A percentile compares a stretch with the other conserved stretches of the same genome.
Conservation (phyloP, 2,113 vertebrate species). For the Mixornis gularis region DNA sequence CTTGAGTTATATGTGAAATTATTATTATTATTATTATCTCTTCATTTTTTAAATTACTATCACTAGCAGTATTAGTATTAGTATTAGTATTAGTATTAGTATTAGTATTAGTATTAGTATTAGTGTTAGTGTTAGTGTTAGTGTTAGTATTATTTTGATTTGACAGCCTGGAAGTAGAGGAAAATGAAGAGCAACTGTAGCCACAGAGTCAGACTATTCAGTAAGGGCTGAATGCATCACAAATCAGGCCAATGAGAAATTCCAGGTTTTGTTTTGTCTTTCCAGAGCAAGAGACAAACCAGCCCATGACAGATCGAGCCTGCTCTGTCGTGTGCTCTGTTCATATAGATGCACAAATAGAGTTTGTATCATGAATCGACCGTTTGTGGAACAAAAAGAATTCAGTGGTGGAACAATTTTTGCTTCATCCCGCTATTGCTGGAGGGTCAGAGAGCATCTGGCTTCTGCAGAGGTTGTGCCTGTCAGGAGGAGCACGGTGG, state of each 20-base stretch:
- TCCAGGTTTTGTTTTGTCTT: not conserved
- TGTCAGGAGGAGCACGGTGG: not conserved
- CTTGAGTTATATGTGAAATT: not conserved
- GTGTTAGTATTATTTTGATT: not conserved
- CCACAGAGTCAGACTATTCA: not conserved
- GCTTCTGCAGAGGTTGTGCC: not conserved
- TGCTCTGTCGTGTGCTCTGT: fast-evolving
- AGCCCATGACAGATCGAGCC: not conserved
- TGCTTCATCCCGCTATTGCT: not conserved
- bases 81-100: not conserved
- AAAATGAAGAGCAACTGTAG: not conserved
- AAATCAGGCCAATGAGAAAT: not conserved
- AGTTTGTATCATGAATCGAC: not conserved
- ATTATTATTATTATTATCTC: not conserved
- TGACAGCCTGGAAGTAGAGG: not conserved
- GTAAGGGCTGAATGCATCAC: not conserved
- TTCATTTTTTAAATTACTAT: not conserved
- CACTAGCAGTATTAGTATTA: not conserved
- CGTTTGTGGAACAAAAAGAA: not conserved
- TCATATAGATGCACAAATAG: not conserved
- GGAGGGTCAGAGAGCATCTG: not conserved
- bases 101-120: not conserved
- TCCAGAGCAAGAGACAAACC: not conserved
- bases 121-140: not conserved
- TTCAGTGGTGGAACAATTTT: not conserved